Evolutionary conservation across 2,888 invertebrate species (phyloP), one percentile per base, ranked within the genome.

Genomic region (Caenorhabditis sp.): DNA sequence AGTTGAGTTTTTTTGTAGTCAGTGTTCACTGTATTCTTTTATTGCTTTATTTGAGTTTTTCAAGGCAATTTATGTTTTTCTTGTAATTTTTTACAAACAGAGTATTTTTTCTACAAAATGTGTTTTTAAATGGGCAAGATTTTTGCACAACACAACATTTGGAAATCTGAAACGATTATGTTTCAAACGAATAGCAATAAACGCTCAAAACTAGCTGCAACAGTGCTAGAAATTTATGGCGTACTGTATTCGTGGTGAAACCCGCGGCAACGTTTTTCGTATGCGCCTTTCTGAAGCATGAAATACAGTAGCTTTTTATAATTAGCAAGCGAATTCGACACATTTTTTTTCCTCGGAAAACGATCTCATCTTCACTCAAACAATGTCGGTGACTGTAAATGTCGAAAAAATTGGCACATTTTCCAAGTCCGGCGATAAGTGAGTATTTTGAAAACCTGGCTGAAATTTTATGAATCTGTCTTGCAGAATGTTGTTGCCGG

Each of bases 61-160:
- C 47, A 70, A 77, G 77, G 77, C 69, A 44, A 69, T 77, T 77
- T 61, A 77, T 77, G 61, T 69, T 77, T 54, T 77, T 56, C 69
- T 63, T 63, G n/a, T 47, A 49, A 31, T 59, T 59, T 47, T n/a
- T 16, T 44, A 26, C 24, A 69, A 19, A 47, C 2, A 19, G 47
- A 0, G 5, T 47, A 6, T 47, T 19, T 47, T n/a, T 47, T n/a
- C 0, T 47, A 31, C 5, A 31, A 31, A 31, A 31, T 6, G 31
- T n/a, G n/a, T n/a, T n/a, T n/a, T n/a, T n/a, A n/a, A n/a, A n/a
- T n/a, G n/a, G n/a, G n/a, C n/a, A n/a, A n/a, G n/a, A n/a, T n/a
- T n/a, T n/a, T n/a, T n/a, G n/a, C n/a, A n/a, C n/a, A n/a, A n/a
- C n/a, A n/a, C n/a, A n/a, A n/a, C n/a, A n/a, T n/a, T n/a, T n/a